These are phyloP conservation scores for Valencia hispanica DNA, from an alignment of 2,797 vertebrate genomes.

Conservation along the genomic window DNA sequence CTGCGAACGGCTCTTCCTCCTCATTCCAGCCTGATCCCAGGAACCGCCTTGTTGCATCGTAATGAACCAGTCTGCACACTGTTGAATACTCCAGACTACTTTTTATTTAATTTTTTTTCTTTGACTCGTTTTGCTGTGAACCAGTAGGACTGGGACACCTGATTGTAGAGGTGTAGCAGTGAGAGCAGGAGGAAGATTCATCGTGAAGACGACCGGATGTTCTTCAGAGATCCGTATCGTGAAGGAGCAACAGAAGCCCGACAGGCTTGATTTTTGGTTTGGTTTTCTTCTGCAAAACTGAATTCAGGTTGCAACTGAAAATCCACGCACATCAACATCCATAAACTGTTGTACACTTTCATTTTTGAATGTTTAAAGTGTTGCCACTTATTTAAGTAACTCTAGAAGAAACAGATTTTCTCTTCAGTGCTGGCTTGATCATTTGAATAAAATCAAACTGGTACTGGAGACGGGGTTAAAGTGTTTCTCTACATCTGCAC, in stretches of 20 bases:
- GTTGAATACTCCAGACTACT: conserved; percentile 27
- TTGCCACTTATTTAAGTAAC: conserved; percentile 80
- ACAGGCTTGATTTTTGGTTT: neutral
- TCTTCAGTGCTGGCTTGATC: conserved; percentile 77
- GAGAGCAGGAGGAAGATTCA: conserved; percentile 33
- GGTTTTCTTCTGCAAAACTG: conserved; percentile 49
- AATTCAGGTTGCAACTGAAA: conserved; percentile 51
- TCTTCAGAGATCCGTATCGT: conserved; percentile 33
- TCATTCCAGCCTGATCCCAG: conserved; percentile 47
- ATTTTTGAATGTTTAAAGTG: conserved; percentile 78
- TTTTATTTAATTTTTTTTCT: conserved; percentile 19
- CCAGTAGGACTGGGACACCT: conserved; percentile 57
- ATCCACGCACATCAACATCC: conserved; percentile 58
- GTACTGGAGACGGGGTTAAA: conserved; percentile 51
- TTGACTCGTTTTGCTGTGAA: conserved; percentile 44
- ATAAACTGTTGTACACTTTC: conserved; percentile 78
- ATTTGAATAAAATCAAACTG: conserved; percentile 83
- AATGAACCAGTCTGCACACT: conserved; percentile 48
- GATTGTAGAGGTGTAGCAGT: conserved; percentile 61
- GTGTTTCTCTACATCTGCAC: conserved; percentile 17
- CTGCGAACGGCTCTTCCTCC: conserved; percentile 32
- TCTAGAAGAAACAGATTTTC: conserved; percentile 69
- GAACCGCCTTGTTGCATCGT: conserved; percentile 57
- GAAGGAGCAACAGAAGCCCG: conserved; percentile 19
- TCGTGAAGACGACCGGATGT: conserved; percentile 13